phyloP scores from a whole-genome alignment of 2,113 vertebrate genomes.

The Microtus ochrogaster region DNA sequence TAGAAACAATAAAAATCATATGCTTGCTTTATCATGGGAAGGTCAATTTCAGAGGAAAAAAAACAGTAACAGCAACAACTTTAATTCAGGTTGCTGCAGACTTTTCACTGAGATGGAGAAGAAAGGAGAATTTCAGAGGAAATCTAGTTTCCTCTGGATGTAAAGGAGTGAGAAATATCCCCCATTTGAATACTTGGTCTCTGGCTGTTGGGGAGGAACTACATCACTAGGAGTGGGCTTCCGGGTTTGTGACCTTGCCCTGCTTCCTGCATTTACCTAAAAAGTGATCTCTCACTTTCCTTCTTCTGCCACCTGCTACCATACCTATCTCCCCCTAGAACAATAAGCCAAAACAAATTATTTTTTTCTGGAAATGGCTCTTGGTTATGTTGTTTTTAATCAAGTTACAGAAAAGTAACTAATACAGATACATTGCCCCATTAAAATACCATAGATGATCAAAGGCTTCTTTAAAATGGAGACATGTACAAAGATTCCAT shows the following conservation, averaged over 20 bases:
- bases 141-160: background rate
- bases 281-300: no score
- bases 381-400: background rate
- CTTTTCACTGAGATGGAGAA: background rate
- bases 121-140: background rate
- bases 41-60: background rate
- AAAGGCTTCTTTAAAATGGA: background rate
- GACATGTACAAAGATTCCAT: background rate
- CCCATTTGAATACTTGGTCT: background rate
- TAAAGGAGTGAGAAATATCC: background rate
- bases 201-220: background rate
- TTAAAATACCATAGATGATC: background rate
- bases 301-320: background rate
- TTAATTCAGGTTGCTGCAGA: background rate
- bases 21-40: background rate
- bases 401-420: background rate
- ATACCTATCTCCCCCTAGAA: background rate
- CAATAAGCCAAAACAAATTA: background rate
- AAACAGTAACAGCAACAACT: background rate
- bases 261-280: background rate
- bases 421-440: background rate
- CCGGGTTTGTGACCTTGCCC: background rate
- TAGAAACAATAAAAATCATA: background rate
- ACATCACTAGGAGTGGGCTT: background rate
- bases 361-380: background rate